phyloP scores from a whole-genome alignment of 2,113 vertebrate genomes.

The Clarias magur region DNA sequence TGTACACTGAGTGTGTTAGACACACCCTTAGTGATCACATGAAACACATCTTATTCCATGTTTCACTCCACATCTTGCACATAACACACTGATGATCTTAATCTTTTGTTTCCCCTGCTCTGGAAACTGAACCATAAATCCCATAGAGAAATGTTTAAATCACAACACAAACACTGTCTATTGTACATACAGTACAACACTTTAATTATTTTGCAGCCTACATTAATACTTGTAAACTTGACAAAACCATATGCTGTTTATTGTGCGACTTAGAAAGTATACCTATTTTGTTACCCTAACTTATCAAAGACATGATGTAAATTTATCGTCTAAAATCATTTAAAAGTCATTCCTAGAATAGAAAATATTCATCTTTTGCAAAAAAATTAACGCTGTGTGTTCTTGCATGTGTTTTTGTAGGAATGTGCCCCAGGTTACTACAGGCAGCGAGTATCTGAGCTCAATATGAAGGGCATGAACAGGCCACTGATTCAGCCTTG shows the following conservation, averaged over 20 bases:
- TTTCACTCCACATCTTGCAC: background rate
- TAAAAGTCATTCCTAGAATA: background rate
- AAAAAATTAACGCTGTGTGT: background rate
- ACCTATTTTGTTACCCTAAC: background rate
- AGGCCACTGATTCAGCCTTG: conserved; percentile 72
- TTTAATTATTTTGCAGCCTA: background rate
- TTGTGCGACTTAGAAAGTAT: background rate
- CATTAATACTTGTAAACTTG: background rate
- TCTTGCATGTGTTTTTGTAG: conserved; percentile 63
- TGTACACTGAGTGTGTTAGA: background rate
- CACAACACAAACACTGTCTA: background rate
- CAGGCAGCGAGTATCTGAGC: conserved; percentile 70
- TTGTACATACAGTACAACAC: background rate
- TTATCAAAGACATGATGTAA: background rate
- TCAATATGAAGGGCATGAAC: conserved; percentile 47
- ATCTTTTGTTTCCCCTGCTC: background rate
- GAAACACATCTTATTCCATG: background rate
- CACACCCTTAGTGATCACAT: background rate
- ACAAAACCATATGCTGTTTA: background rate
- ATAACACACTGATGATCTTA: background rate
- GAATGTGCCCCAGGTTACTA: conserved; percentile 84
- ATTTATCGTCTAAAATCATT: background rate
- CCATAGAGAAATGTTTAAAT: background rate
- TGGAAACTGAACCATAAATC: background rate
- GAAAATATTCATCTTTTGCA: background rate